These are phyloP conservation scores for Trididemnum clinides DNA, from an alignment of 23 tunicate genomes.

Conservation along the genomic window DNA sequence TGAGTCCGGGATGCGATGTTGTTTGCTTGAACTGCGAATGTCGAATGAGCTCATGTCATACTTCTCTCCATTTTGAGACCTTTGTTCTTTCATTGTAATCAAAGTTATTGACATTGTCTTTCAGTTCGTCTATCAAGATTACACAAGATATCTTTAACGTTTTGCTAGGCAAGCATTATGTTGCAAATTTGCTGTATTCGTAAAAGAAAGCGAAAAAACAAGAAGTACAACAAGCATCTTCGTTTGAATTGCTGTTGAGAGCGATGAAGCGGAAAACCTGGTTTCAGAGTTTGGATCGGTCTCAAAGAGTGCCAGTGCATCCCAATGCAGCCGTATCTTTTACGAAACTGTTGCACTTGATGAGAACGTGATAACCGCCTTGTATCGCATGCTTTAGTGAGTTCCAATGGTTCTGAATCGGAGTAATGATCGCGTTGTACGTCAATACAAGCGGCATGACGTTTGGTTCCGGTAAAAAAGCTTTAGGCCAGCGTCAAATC, in stretches of 20 bases:
- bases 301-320: neutral
- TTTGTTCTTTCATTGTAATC: neutral
- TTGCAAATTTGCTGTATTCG: neutral
- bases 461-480: neutral
- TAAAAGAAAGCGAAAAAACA: neutral
- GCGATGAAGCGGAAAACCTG: neutral
- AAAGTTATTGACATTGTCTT: neutral
- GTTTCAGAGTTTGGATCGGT: neutral
- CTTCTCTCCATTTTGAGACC: neutral
- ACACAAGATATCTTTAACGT: neutral
- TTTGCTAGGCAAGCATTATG: neutral
- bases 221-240: too few relatives aligned
- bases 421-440: neutral
- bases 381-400: neutral
- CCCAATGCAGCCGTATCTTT: neutral
- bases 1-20: neutral
- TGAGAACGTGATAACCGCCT: neutral
- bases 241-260: too few relatives aligned
- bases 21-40: neutral
- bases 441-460: neutral
- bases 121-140: neutral
- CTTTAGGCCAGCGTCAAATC: too few relatives aligned
- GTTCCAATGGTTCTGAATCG: neutral
- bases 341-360: neutral
- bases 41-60: neutral